Percentiles rank a stretch among this genome's conserved stretches.
phyloP scores from a whole-genome alignment of 2,113 vertebrate genomes.

The Eptesicus fuscus region DNA sequence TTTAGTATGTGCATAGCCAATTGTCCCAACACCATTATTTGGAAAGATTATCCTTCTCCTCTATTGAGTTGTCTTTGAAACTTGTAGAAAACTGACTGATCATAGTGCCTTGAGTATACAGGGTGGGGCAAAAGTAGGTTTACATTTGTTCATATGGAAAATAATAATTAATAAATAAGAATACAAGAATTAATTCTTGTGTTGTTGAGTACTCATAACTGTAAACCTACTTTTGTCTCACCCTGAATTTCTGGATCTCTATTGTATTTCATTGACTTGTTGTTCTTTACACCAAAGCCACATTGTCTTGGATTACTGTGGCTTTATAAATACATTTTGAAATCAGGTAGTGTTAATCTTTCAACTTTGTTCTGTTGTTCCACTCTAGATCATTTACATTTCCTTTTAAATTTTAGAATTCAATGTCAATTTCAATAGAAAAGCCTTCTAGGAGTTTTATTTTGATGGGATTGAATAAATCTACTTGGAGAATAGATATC shows the following conservation, averaged over 20 bases:
- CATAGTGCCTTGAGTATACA: background rate
- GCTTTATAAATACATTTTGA: background rate
- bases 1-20: background rate
- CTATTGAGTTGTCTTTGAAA: background rate
- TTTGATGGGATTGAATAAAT: background rate
- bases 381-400: background rate
- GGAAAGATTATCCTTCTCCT: background rate
- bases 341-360: background rate
- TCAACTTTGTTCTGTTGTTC: background rate
- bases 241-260: background rate
- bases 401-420: slow-evolving; percentile 1
- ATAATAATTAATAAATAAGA: background rate
- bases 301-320: background rate
- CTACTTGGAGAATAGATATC: background rate
- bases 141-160: background rate
- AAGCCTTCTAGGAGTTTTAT: background rate
- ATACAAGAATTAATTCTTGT: background rate
- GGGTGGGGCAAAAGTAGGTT: background rate
- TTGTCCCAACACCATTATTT: background rate
- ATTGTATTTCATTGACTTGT: background rate
- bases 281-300: background rate
- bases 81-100: background rate
- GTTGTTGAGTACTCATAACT: background rate
- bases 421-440: background rate
- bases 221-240: background rate